These are phyloP conservation scores for Babylonia areolata DNA, from an alignment of 1,140 invertebrate genomes.

Conservation along the genomic window DNA sequence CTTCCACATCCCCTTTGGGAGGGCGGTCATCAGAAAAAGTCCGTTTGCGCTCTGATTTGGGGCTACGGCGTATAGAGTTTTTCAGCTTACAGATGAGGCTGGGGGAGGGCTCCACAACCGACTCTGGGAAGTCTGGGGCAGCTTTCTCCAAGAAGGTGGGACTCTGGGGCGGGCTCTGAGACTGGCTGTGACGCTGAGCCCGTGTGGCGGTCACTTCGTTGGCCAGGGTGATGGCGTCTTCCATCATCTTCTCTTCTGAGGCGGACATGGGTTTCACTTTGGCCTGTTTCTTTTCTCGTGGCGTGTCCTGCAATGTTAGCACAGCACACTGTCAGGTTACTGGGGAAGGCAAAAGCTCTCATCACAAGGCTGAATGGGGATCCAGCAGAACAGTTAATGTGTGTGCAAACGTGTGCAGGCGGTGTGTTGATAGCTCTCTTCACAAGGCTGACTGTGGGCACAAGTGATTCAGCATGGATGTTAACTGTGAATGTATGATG, in stretches of 20 bases:
- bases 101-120: constrained; percentile 79
- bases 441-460: not conserved
- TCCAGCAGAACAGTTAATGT: not conserved
- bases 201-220: constrained; percentile 86
- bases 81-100: constrained; percentile 88
- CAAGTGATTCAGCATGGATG: not conserved
- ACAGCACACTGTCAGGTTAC: constrained; percentile 3
- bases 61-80: constrained; percentile 77
- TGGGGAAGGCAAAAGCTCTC: not conserved
- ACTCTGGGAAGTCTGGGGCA: constrained; percentile 62
- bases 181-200: constrained; percentile 36
- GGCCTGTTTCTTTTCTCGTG: constrained; percentile 62
- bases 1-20: constrained; percentile 59
- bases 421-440: no score
- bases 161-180: constrained; percentile 46
- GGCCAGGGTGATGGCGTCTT: constrained; percentile 94
- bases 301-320: constrained; percentile 25
- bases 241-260: constrained; percentile 93
- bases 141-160: constrained; percentile 54
- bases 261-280: constrained; percentile 93
- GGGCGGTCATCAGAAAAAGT: constrained; percentile 77
- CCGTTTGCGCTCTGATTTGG: constrained; percentile 69
- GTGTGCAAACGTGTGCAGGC: no score
- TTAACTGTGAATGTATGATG: not conserved
- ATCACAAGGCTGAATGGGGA: not conserved